Conservation (phyloP, 2,113 vertebrate species). For the Lagenorhynchus albirostris region DNA sequence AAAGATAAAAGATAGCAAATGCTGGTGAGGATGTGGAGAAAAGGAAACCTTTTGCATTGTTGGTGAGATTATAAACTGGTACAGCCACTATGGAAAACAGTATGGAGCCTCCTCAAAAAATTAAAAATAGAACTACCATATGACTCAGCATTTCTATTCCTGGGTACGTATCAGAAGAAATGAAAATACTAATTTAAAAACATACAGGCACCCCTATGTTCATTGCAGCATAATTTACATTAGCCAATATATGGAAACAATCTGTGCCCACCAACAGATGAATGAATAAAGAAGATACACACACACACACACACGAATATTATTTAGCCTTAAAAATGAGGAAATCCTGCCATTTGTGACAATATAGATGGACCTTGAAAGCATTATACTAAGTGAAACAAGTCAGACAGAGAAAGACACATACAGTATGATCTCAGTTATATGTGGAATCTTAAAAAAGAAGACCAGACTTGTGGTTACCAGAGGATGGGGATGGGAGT, state of each 20-base stretch:
- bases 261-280: background rate
- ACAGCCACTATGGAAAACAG: background rate
- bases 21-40: background rate
- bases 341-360: background rate
- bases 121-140: background rate
- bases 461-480: background rate
- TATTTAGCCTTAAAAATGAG: background rate
- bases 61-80: background rate
- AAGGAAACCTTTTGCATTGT: background rate
- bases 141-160: background rate
- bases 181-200: background rate
- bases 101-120: background rate
- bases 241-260: background rate
- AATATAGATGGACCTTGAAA: background rate
- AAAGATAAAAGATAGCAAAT: background rate
- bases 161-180: background rate
- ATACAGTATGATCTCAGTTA: background rate
- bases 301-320: background rate
- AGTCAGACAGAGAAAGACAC: background rate
- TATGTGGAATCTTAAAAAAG: background rate
- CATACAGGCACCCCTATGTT: background rate
- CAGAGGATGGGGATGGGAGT: background rate
- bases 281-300: background rate
- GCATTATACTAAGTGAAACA: background rate
- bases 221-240: background rate